Percentiles rank a stretch among this genome's conserved stretches.
phyloP scores from a whole-genome alignment of 2,888 invertebrate species.

The Melinaea menophilus region DNA sequence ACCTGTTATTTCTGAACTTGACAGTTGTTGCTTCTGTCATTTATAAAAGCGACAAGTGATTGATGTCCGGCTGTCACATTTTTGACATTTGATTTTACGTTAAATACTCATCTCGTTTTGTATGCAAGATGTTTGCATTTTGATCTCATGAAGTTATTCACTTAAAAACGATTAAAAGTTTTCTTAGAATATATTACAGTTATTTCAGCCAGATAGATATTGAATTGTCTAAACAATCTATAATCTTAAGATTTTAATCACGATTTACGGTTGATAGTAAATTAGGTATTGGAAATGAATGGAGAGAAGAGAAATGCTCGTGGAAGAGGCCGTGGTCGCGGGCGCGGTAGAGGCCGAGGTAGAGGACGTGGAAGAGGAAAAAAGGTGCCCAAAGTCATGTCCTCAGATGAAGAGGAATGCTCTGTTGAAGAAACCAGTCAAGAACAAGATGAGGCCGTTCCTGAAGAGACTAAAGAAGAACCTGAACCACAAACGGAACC shows the following conservation, averaged over 20 bases:
- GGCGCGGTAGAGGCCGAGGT: constrained; percentile 86
- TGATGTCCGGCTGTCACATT: background rate
- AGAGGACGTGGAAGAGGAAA: constrained; percentile 84
- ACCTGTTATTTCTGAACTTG: too few relatives aligned
- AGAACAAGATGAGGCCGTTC: constrained; percentile 70
- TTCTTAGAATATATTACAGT: background rate
- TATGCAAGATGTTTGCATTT: constrained; percentile 1
- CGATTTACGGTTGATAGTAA: background rate
- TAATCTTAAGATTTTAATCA: background rate
- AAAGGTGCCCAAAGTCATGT: constrained; percentile 85
- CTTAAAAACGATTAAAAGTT: background rate
- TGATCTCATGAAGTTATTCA: background rate
- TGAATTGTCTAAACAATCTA: too few relatives aligned
- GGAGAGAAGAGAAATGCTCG: constrained; percentile 80
- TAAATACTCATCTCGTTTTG: background rate
- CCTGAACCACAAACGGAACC: constrained; percentile 69
- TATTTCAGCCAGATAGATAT: too few relatives aligned
- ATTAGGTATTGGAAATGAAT: constrained; percentile 51
- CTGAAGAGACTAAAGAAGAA: constrained; percentile 68
- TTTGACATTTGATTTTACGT: background rate
- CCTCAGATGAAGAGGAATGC: constrained; percentile 78
- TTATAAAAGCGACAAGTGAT: background rate
- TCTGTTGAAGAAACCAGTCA: constrained; percentile 72
- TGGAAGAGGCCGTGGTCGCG: constrained; percentile 87
- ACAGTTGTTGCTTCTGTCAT: background rate